A percentile compares a stretch with the other conserved stretches of the same genome.
Conservation (phyloP, 2,888 invertebrate genomes). For the Drosophila ezoana region DNA sequence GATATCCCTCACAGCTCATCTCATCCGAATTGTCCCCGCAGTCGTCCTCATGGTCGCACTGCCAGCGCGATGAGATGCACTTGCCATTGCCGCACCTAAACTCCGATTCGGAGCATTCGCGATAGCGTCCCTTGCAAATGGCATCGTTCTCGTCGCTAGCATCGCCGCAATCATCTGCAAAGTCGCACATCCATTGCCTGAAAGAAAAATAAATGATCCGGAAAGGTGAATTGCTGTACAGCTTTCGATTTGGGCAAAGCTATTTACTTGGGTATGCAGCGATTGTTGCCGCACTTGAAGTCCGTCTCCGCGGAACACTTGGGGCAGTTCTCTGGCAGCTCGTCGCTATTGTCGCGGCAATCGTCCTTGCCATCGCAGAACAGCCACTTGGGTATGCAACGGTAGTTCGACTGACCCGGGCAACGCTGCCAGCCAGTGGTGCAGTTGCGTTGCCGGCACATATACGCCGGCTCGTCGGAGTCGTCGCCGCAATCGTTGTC, state of each 20-base stretch:
- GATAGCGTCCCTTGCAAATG: constrained; percentile 92
- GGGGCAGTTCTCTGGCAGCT: constrained; percentile 95
- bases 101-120: constrained; percentile 97
- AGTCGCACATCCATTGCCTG: constrained; percentile 96
- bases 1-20: constrained; percentile 91
- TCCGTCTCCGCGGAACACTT: constrained; percentile 94
- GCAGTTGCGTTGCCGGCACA: constrained; percentile 96
- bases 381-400: constrained; percentile 98
- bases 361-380: constrained; percentile 99
- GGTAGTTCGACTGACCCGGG: constrained; percentile 95
- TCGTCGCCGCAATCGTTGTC: constrained; percentile 98
- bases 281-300: constrained; percentile 96
- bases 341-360: constrained; percentile 97
- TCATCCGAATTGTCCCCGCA: constrained; percentile 98
- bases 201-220: too few relatives aligned
- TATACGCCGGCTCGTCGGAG: constrained; percentile 96
- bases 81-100: constrained; percentile 95
- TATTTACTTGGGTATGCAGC: constrained; percentile 91
- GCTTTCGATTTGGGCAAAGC: neutral
- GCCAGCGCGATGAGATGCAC: constrained; percentile 96
- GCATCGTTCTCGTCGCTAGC: constrained; percentile 94
- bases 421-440: constrained; percentile 98
- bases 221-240: neutral
- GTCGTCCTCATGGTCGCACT: constrained; percentile 98
- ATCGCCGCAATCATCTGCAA: constrained; percentile 98